Percentiles rank a stretch among this genome's conserved stretches.
phyloP scores from a whole-genome alignment of 2,797 vertebrate genomes.

The Tinamus major region DNA sequence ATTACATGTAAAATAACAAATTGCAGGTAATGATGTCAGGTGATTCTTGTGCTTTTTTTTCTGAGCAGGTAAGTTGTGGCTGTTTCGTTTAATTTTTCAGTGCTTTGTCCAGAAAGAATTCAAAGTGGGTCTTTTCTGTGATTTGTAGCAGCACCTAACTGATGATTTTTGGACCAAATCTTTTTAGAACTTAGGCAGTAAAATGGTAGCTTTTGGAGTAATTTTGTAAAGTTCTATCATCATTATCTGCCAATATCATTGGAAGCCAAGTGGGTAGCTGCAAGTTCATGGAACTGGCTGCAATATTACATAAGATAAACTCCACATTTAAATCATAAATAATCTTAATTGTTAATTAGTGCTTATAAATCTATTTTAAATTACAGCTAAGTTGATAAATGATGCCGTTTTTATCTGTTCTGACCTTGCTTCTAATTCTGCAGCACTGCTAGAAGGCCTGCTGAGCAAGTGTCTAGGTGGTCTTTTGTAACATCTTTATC shows the following conservation, averaged over 20 bases:
- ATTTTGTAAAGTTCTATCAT: background rate
- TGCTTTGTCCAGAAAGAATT: background rate
- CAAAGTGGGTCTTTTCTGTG: background rate
- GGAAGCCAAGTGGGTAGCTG: background rate
- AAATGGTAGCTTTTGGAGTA: background rate
- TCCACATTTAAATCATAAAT: background rate
- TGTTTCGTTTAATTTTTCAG: background rate
- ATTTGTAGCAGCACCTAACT: background rate
- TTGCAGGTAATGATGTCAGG: constrained; percentile 88
- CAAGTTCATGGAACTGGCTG: background rate
- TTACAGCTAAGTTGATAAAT: background rate
- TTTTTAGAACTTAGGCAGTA: background rate
- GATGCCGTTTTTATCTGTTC: background rate
- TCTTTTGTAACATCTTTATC: background rate
- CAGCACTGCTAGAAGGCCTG: background rate
- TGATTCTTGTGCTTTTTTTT: background rate
- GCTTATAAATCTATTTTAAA: background rate
- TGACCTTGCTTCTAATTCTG: background rate
- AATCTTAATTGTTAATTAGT: background rate
- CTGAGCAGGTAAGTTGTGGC: background rate
- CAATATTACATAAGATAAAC: background rate
- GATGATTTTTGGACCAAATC: background rate
- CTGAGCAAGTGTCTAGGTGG: background rate
- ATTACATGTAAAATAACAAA: constrained; percentile 99
- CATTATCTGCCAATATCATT: background rate